Conservation (phyloP, 2,797 vertebrate genomes). For the Brotogeris chrysoptera region DNA sequence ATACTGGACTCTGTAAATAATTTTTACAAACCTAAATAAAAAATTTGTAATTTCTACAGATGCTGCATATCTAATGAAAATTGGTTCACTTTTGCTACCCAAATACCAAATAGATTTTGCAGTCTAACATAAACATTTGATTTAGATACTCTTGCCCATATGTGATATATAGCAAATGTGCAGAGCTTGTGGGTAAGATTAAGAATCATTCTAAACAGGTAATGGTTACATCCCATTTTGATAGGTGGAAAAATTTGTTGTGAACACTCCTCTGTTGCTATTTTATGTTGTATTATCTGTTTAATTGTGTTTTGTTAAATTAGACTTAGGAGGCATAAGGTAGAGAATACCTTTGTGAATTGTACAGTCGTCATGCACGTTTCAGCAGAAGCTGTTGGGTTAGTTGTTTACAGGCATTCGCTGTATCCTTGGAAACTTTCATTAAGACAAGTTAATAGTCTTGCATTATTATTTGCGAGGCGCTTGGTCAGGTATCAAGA, state of each 20-base stretch:
- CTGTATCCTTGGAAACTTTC: constrained; percentile 45
- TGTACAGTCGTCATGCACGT: not conserved
- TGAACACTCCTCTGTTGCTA: not conserved
- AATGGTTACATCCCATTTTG: not conserved
- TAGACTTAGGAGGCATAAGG: not conserved
- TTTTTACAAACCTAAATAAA: not conserved
- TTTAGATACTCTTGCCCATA: not conserved
- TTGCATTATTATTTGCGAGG: constrained; percentile 39
- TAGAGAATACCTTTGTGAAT: not conserved
- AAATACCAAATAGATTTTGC: not conserved
- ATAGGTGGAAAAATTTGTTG: not conserved
- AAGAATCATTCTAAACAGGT: not conserved
- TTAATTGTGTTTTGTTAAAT: not conserved
- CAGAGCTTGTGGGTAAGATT: not conserved
- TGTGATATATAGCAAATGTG: not conserved
- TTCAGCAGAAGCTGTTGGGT: not conserved
- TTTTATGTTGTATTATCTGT: not conserved
- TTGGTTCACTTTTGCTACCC: not conserved
- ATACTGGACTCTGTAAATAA: not conserved
- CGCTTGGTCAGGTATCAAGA: constrained; percentile 35
- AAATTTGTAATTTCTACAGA: not conserved
- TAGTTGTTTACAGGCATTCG: not conserved
- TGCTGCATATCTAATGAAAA: not conserved
- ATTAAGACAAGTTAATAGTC: constrained; percentile 45
- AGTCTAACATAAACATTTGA: not conserved